A percentile compares a stretch with the other conserved stretches of the same genome.
Evolutionary conservation across 2,888 invertebrate genomes (phyloP).

Genomic region (Frankliniella intonsa): DNA sequence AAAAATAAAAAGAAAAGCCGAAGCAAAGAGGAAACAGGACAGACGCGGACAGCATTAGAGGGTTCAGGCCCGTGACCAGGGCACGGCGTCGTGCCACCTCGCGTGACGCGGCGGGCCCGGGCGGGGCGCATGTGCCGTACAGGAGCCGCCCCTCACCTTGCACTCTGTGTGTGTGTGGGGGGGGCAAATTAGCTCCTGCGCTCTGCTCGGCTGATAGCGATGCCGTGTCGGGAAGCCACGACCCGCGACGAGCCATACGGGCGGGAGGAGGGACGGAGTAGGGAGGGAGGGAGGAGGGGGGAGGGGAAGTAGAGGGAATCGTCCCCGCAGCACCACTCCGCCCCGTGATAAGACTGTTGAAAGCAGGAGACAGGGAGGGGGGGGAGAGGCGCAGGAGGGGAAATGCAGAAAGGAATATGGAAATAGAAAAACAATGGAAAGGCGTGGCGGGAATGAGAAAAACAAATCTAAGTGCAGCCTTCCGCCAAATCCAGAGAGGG

Average conservation of each 20-base stretch:
- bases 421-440: background rate
- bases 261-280: too few species aligned
- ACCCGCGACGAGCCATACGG: background rate
- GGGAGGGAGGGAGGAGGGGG: too few species aligned
- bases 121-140: too few species aligned
- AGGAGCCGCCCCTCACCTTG: background rate
- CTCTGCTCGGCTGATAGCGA: background rate
- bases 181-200: background rate
- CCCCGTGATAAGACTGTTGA: background rate
- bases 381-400: background rate
- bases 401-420: background rate
- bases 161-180: background rate
- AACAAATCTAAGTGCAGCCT: conserved; percentile 6
- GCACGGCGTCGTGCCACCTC: too few species aligned
- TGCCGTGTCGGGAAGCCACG: conserved; percentile 5
- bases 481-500: background rate
- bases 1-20: background rate
- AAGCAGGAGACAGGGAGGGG: too few species aligned
- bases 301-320: too few species aligned
- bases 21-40: too few species aligned
- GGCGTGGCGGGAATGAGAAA: background rate
- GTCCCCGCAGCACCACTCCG: background rate
- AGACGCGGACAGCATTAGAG: too few species aligned
- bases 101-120: too few species aligned
- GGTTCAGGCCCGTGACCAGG: too few species aligned